Base-by-base conservation (phyloP, 92 coral and sea anemone genomes). In the Umimayanthus chanpuru region DNA sequence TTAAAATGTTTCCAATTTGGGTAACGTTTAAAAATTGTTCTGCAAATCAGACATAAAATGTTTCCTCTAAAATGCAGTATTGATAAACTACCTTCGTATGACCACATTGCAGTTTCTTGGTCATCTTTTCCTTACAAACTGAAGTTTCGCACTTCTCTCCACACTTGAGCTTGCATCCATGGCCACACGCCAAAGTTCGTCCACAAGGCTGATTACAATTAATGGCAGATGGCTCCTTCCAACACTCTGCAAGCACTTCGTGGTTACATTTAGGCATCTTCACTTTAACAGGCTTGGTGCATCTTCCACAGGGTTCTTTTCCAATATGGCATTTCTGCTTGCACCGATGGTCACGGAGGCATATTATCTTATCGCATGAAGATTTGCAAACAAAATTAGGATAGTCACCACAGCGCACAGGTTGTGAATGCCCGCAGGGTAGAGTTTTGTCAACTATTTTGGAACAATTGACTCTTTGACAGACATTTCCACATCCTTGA, bases 401-500 rank as follows among this genome's bases (percentile, higher is more conserved):
- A 53, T 84, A 78, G 30, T 88, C 89, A 10, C 65, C 81, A 83
- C 93, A 91, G 36, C 55, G 85, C 47, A 74, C 90, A 38, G 18
- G 56, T 23, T 83, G 70, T 9, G 9, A 28, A 88, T 73, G 86
- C 49, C 93, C 91, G 32, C 93, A 91, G 5, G 67, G 47, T 47
- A 91, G 93, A 2, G 25, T 73, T 65, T 85, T 86, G 11, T 53
- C 40, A 65, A 92, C 76, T 66, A 40, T 28, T 43, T 43, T 78
- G 50, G 81, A 50, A 71, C 98, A 94, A 16, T 49, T 70, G 26
- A 73, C 93, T 49, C 93, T 81, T 79, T 88, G 74, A 30, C 77
- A 85, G 50, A 91, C 90, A 0, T 64, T 77, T 6, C 39, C 47
- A 40, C 98, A 94, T 6, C 26, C 53, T 28, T 90, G 93, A 21